These are phyloP conservation scores for Thaleichthys pacificus DNA, from an alignment of 2,797 vertebrate genomes.

Conservation along the genomic window DNA sequence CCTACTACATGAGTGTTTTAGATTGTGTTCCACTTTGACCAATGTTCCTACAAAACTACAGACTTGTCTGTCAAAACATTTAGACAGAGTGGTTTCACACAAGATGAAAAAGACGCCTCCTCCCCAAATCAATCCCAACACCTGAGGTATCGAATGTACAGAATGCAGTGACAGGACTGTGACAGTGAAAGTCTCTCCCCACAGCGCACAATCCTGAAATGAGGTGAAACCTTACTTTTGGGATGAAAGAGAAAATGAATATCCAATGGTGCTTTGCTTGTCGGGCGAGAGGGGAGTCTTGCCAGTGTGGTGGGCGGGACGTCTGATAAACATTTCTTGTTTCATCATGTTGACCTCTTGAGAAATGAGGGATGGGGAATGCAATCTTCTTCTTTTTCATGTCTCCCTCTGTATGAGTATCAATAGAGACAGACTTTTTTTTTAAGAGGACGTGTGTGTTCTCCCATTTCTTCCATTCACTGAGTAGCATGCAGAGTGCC, in stretches of 20 bases:
- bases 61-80: slow-evolving; percentile 15
- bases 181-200: slow-evolving; percentile 15
- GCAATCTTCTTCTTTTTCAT: slow-evolving; percentile 15
- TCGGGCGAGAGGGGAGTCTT: slow-evolving; percentile 2
- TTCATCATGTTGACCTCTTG: slow-evolving; percentile 28
- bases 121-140: slow-evolving; percentile 1
- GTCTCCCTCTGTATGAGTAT: not conserved
- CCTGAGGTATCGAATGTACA: slow-evolving; percentile 20
- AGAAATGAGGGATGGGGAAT: slow-evolving; percentile 8
- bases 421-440: not conserved
- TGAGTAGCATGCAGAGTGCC: not conserved
- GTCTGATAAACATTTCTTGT: slow-evolving; percentile 45
- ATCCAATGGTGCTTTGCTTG: slow-evolving; percentile 38
- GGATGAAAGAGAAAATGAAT: slow-evolving; percentile 51
- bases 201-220: slow-evolving; percentile 22
- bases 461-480: not conserved
- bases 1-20: too few species aligned
- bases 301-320: slow-evolving; percentile 4
- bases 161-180: slow-evolving; percentile 25
- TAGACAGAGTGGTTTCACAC: too few species aligned
- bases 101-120: too few species aligned
- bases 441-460: not conserved
- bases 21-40: too few species aligned
- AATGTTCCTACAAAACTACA: not conserved
- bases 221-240: slow-evolving; percentile 48